Conservation (phyloP, 2,113 vertebrate genomes). For the Muntiacus reevesi region DNA sequence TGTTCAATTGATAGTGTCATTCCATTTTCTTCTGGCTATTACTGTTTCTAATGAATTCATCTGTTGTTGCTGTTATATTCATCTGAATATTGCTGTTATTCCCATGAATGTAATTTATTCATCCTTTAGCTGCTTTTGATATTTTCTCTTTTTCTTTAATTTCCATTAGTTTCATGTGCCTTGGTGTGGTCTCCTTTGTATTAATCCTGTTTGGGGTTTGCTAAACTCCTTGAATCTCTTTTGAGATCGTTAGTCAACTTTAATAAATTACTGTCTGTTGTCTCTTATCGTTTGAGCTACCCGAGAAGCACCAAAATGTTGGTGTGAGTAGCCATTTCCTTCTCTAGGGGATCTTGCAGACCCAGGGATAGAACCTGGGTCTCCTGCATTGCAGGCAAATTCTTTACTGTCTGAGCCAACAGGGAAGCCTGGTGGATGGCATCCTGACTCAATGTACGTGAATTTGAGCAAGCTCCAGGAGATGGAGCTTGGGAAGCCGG, state of each 20-base stretch:
- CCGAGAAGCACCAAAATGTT: neutral
- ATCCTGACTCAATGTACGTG: neutral
- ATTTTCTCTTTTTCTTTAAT: neutral
- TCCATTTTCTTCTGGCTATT: neutral
- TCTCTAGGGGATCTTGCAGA: neutral
- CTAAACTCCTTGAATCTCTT: neutral
- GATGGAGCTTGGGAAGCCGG: neutral
- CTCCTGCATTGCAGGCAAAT: neutral
- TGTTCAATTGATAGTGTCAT: neutral
- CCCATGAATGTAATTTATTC: neutral
- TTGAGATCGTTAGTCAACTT: neutral
- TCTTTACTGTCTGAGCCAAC: neutral
- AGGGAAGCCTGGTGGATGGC: neutral
- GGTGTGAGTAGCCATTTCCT: neutral
- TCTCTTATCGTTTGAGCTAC: neutral
- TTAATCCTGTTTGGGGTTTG: neutral
- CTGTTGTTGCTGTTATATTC: neutral
- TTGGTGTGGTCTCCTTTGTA: neutral
- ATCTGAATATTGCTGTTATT: neutral
- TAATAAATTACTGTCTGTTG: neutral
- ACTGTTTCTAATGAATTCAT: neutral
- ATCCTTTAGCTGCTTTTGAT: neutral
- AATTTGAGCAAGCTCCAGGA: neutral
- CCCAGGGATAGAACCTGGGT: neutral
- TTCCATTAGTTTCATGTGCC: neutral